These are phyloP conservation scores for Halictus ligatus DNA, from an alignment of 2,888 invertebrate species.

Conservation along the genomic window DNA sequence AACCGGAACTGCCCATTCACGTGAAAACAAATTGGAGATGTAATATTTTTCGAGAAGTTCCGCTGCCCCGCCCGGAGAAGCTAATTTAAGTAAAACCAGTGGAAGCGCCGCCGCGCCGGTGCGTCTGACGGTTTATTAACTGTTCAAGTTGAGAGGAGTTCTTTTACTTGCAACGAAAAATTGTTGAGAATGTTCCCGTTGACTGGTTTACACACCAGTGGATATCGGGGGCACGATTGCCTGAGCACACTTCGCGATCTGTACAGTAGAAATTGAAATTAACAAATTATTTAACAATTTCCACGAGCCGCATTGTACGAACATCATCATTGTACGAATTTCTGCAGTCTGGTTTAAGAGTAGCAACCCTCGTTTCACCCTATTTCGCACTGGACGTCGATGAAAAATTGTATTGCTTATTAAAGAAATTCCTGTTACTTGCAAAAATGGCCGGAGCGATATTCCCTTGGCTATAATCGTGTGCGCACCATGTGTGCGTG, in stretches of 20 bases:
- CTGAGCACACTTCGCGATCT: background rate
- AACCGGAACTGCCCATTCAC: background rate
- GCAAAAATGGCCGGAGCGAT: background rate
- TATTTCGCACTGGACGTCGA: too few relatives aligned
- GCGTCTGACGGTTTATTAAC: background rate
- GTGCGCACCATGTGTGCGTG: background rate
- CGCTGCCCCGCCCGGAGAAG: background rate
- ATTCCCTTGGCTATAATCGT: background rate
- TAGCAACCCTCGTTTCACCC: too few relatives aligned
- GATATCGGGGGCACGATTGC: background rate
- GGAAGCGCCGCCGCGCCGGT: background rate
- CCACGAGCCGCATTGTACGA: background rate
- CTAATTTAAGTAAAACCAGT: background rate
- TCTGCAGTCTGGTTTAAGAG: too few relatives aligned
- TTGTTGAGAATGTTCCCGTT: background rate
- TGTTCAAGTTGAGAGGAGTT: background rate
- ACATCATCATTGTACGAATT: too few relatives aligned
- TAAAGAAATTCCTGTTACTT: background rate
- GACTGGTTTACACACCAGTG: background rate
- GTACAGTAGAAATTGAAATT: background rate
- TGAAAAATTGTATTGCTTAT: too few relatives aligned
- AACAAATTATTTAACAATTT: background rate
- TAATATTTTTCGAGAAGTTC: conserved; percentile 3
- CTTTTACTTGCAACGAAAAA: background rate
- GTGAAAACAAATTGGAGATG: conserved; percentile 15